Conservation (phyloP, 2,113 vertebrate genomes). For the Nyctereutes procyonoides region DNA sequence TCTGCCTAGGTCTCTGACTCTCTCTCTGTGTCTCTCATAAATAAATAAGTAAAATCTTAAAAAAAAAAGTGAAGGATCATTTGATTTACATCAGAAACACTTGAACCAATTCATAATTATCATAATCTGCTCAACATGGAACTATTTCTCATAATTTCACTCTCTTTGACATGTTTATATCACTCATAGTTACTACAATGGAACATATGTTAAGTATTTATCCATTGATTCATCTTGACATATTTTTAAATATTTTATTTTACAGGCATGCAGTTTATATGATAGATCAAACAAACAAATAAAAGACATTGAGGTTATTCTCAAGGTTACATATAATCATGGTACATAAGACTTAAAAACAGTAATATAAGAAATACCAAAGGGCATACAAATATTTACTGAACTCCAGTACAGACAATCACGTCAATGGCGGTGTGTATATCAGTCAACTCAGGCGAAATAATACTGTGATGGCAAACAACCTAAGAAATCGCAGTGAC, state of each 20-base stretch:
- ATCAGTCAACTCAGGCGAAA: not conserved
- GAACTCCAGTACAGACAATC: not conserved
- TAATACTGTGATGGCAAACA: not conserved
- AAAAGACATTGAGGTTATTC: not conserved
- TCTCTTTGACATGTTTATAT: not conserved
- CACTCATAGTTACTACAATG: not conserved
- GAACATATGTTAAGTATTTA: not conserved
- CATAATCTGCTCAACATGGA: not conserved
- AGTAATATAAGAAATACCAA: not conserved
- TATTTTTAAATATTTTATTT: conserved; percentile 33
- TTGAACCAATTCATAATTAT: not conserved
- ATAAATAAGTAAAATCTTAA: too few species aligned
- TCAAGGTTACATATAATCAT: not conserved
- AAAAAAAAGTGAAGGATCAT: not conserved
- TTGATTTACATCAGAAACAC: not conserved
- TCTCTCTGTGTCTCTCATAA: too few species aligned
- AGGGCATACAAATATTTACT: not conserved
- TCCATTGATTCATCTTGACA: not conserved
- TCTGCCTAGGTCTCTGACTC: too few species aligned
- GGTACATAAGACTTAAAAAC: not conserved
- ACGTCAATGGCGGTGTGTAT: not conserved
- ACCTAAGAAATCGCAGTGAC: not conserved
- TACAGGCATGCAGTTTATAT: not conserved
- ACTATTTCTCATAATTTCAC: not conserved
- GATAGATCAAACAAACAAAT: not conserved